Evolutionary conservation across 2,797 vertebrate species (phyloP).

Genomic region (Leptatherina wallacei): DNA sequence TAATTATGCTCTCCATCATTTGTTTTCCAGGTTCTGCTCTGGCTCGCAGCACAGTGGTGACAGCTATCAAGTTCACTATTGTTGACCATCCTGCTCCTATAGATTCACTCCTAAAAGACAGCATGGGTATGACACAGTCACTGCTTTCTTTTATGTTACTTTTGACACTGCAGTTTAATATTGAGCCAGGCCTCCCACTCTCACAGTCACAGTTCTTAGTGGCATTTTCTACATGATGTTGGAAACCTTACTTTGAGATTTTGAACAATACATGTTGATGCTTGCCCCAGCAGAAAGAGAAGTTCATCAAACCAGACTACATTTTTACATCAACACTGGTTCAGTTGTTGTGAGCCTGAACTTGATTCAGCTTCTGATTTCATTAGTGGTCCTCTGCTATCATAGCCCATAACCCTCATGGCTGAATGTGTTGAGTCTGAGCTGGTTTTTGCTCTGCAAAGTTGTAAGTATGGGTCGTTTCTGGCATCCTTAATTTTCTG

Average conservation of each 20-base stretch:
- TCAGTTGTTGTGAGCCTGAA: not conserved
- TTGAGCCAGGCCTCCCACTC: not conserved
- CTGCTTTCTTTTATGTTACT: too few species aligned
- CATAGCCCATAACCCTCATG: not conserved
- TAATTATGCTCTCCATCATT: not conserved
- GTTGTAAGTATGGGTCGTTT: too few species aligned
- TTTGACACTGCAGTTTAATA: too few species aligned
- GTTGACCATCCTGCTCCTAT: constrained; percentile 91
- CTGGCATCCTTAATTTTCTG: not conserved
- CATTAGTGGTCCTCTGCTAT: not conserved
- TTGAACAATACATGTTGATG: not conserved
- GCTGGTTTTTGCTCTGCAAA: too few species aligned
- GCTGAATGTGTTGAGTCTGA: too few species aligned
- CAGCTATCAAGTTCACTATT: constrained; percentile 93
- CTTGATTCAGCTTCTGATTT: not conserved
- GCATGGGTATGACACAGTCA: constrained; percentile 87
- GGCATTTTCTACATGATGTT: not conserved
- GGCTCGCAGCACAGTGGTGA: constrained; percentile 90
- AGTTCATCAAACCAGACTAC: too few species aligned
- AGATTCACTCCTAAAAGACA: constrained; percentile 89
- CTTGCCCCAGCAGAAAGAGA: not conserved
- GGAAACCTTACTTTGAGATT: too few species aligned
- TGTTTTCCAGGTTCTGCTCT: constrained; percentile 85
- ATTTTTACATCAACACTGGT: not conserved
- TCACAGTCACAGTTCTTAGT: not conserved